phyloP scores from a whole-genome alignment of 2,113 vertebrate species.

The Nansenia antarctica region DNA sequence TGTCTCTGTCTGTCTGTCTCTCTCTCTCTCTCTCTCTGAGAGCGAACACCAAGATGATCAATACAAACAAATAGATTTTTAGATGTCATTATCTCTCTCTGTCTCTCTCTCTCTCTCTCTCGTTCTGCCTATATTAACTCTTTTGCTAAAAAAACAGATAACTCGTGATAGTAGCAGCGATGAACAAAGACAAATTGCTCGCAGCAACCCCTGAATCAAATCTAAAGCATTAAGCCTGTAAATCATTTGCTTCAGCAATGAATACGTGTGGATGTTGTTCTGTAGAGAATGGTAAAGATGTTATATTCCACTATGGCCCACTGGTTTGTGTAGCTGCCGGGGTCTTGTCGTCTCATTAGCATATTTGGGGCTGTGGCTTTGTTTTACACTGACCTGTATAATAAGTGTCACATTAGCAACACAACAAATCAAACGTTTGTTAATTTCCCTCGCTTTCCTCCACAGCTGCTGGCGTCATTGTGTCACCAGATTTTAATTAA shows the following conservation, averaged over 20 bases:
- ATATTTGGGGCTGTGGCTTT: constrained; percentile 90
- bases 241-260: no score
- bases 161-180: no score
- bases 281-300: constrained; percentile 62
- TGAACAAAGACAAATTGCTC: no score
- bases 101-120: neutral
- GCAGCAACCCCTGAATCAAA: no score
- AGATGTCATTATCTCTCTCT: neutral
- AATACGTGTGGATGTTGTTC: no score
- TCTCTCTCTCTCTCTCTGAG: neutral
- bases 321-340: constrained; percentile 78
- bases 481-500: constrained; percentile 99
- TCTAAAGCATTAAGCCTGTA: no score
- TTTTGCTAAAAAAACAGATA: no score
- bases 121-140: constrained; percentile 18
- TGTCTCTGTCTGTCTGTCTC: neutral
- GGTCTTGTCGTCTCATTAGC: constrained; percentile 83
- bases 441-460: constrained; percentile 92
- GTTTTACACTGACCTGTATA: constrained; percentile 97
- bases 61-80: neutral
- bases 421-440: constrained; percentile 98
- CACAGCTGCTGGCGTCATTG: constrained; percentile 94
- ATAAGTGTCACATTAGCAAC: constrained; percentile 99
- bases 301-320: constrained; percentile 74
- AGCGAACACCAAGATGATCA: constrained; percentile 4